These are phyloP conservation scores for Cyrtodaria siliqua DNA, from an alignment of 2,888 invertebrate species.

Conservation along the genomic window DNA sequence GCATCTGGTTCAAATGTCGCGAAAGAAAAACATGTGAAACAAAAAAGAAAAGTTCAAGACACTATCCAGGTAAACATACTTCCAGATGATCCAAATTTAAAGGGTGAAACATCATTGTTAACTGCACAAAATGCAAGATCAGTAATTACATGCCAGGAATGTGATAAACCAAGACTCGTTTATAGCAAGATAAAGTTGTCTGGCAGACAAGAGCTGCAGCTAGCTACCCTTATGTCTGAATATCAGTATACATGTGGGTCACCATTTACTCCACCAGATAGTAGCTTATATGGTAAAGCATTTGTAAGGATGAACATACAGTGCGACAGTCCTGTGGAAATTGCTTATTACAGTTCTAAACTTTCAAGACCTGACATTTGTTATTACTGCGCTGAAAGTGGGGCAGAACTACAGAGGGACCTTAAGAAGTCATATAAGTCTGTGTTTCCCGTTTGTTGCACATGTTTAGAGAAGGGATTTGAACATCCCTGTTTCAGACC, in stretches of 20 bases:
- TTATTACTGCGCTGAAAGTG: too few relatives aligned
- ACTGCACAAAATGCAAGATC: slow-evolving; percentile 2
- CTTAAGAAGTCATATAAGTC: too few relatives aligned
- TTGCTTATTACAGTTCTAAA: slow-evolving; percentile 1
- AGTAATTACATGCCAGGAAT: neutral
- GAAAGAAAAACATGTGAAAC: neutral
- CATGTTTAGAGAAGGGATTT: too few relatives aligned
- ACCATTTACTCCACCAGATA: slow-evolving; percentile 3
- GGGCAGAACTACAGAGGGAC: too few relatives aligned
- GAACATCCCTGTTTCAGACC: too few relatives aligned
- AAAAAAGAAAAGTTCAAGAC: neutral
- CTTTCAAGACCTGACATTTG: slow-evolving; percentile 14
- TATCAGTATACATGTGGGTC: slow-evolving; percentile 14
- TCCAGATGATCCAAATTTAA: neutral
- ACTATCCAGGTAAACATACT: neutral
- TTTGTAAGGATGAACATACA: neutral
- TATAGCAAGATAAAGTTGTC: neutral
- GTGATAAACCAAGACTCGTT: neutral
- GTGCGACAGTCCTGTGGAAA: slow-evolving; percentile 4
- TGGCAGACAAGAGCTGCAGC: neutral
- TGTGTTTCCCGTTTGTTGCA: too few relatives aligned
- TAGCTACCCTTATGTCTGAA: slow-evolving; percentile 5
- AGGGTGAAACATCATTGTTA: neutral
- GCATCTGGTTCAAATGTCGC: too few relatives aligned
- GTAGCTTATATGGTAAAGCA: neutral